These are phyloP conservation scores for Heteromormyrus szaboi DNA, from an alignment of 2,797 vertebrate genomes.

Conservation along the genomic window DNA sequence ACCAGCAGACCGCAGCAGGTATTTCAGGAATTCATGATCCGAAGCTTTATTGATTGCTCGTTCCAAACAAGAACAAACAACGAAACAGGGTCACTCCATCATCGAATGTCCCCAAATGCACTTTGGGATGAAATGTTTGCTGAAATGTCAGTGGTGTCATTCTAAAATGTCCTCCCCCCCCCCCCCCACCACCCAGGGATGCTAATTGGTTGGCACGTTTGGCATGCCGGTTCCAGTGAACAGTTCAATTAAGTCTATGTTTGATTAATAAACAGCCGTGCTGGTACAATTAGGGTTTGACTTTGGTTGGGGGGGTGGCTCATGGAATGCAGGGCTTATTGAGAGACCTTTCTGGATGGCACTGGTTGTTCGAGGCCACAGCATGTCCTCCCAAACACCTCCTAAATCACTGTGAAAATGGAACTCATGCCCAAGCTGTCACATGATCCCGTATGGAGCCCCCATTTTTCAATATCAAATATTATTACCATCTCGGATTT, in stretches of 20 bases:
- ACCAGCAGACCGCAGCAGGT: background rate
- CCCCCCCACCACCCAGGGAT: background rate
- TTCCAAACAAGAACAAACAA: slow-evolving; percentile 4
- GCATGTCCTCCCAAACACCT: background rate
- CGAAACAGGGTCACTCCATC: background rate
- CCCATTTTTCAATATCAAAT: slow-evolving; percentile 1
- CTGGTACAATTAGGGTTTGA: background rate
- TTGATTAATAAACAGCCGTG: slow-evolving; percentile 7
- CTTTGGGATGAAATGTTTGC: background rate
- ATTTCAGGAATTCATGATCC: background rate
- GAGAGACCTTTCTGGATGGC: background rate
- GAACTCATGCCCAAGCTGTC: background rate
- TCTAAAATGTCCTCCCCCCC: background rate
- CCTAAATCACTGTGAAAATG: background rate
- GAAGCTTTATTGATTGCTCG: background rate
- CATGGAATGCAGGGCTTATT: background rate
- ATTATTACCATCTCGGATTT: slow-evolving; percentile 3
- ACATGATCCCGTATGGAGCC: background rate
- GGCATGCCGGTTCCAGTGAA: background rate
- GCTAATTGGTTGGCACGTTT: slow-evolving; percentile 17
- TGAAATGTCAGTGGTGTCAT: background rate
- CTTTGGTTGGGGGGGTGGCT: background rate
- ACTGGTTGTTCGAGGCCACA: background rate
- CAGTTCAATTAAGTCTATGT: slow-evolving; percentile 14
- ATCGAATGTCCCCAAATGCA: background rate